Percentiles rank a stretch among this genome's conserved stretches.
These are phyloP conservation scores for Brachypalpus laphriformis DNA, from an alignment of 2,888 invertebrate species.

Conservation along the genomic window DNA sequence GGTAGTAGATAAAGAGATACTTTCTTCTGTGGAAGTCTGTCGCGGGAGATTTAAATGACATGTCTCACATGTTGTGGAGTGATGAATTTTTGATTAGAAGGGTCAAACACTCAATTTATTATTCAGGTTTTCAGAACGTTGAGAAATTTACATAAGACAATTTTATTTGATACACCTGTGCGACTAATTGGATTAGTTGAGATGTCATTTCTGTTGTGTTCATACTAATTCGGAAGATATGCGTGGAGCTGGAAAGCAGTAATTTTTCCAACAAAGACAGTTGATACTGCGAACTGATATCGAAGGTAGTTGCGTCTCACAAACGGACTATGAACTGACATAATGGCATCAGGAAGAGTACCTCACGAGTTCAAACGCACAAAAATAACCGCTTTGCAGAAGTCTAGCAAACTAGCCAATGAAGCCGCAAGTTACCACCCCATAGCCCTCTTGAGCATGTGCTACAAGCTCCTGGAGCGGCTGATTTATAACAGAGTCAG, in stretches of 20 bases:
- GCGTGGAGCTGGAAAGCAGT: not conserved
- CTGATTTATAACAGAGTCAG: too few species aligned
- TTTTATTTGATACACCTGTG: not conserved
- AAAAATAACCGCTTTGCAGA: too few species aligned
- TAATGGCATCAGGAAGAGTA: too few species aligned
- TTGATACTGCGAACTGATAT: not conserved
- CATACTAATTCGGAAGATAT: not conserved
- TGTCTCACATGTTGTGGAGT: not conserved
- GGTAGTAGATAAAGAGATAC: constrained; percentile 18
- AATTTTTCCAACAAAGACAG: not conserved
- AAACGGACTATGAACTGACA: not conserved
- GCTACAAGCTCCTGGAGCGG: too few species aligned
- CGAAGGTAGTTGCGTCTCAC: not conserved
- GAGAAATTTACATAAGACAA: not conserved
- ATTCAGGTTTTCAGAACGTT: not conserved
- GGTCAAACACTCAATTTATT: not conserved
- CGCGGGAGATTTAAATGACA: constrained; percentile 1
- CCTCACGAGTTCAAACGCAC: too few species aligned
- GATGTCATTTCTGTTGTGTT: not conserved
- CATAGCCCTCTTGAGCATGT: too few species aligned
- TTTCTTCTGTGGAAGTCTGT: constrained; percentile 11
- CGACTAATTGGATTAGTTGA: not conserved
- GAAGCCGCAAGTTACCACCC: too few species aligned
- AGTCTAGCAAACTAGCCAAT: too few species aligned
- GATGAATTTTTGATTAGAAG: not conserved